Evolutionary conservation across 2,113 vertebrate genomes (phyloP), one percentile per base, ranked within the genome.

Genomic region (Microtus pennsylvanicus): DNA sequence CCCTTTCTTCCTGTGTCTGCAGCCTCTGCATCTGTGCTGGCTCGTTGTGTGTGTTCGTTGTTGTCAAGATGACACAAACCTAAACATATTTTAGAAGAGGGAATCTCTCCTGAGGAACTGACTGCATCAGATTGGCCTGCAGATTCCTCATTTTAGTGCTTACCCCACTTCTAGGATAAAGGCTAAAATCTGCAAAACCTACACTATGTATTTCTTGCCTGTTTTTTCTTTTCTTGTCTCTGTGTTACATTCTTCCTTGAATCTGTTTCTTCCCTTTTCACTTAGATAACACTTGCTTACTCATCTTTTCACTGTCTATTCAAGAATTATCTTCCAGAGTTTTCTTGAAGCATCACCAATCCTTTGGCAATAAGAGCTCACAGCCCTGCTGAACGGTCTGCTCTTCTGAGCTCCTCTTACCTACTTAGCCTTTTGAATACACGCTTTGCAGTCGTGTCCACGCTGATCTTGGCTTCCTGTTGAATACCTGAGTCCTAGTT

Each of bases 301-400:
- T 91, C 45, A 95, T 90, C 69, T 94, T 91, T 30, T 70, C 50
- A 38, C 52, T 81, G 47, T 52, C 70, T 92, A 50, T 52, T 94
- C 17, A 76, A 85, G 69, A 91, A 55, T 87, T 74, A 45, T 65
- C 92, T 80, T 65, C 72, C 63, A 81, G 14, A 65, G 1, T 91
- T 70, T 94, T 93, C 74, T 28, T 4, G 35, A 38, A 55, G 38
- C 1, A 70, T 65, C n/a, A 52, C 58, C 52, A 65, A 19, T 50
- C 30, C n/a, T 63, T 35, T 16, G 22, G 24, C 33, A 52, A 42
- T 86, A 86, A 94, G 74, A 86, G 55, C 45, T 93, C 35, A 65
- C 10, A 81, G 28, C 52, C 4, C 67, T 17, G 6, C 33, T 1
- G 28, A 92, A 75, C 55, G 50, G 13, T 63, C 69, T 86, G 69